A percentile compares a stretch with the other conserved stretches of the same genome.
Evolutionary conservation across 2,888 invertebrate genomes (phyloP).

Genomic region (Toxonevra muliebris): DNA sequence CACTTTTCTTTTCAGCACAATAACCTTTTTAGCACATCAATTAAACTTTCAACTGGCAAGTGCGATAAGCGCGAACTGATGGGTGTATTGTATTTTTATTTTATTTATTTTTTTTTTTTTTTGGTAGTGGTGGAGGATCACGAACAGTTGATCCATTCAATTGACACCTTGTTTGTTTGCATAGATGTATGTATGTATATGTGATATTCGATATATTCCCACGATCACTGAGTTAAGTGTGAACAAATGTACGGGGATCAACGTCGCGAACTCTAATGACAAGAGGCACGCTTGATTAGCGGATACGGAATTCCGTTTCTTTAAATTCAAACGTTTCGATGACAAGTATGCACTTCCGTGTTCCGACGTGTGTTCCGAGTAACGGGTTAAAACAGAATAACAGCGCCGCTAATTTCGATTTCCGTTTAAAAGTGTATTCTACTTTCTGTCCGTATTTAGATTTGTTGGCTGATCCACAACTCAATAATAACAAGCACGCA

Average conservation of each 20-base stretch:
- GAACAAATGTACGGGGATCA: constrained; percentile 33
- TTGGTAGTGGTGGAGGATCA: constrained; percentile 18
- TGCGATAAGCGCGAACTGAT: constrained; percentile 45
- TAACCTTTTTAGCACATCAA: constrained; percentile 55
- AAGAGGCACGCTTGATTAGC: constrained; percentile 3
- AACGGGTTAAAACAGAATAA: constrained; percentile 44
- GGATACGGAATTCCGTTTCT: no score
- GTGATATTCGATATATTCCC: not conserved
- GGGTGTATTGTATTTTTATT: constrained; percentile 3
- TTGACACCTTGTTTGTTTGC: constrained; percentile 50
- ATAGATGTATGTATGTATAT: constrained; percentile 4
- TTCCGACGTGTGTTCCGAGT: constrained; percentile 27
- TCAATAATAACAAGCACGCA: constrained; percentile 24
- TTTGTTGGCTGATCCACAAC: constrained; percentile 11
- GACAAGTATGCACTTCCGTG: constrained; percentile 15
- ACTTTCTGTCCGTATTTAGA: constrained; percentile 15
- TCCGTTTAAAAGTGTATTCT: constrained; percentile 29
- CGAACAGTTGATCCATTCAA: constrained; percentile 53
- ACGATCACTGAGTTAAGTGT: constrained; percentile 31
- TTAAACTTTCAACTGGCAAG: constrained; percentile 61
- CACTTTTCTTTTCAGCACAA: constrained; percentile 53
- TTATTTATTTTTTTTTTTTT: not conserved
- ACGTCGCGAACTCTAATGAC: constrained; percentile 7
- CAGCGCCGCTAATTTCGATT: constrained; percentile 29
- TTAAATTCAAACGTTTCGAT: not conserved